Percentiles rank a stretch among this genome's conserved stretches.
Conservation (phyloP, 2,113 vertebrate species). For the Chaetorhynchus papuensis region DNA sequence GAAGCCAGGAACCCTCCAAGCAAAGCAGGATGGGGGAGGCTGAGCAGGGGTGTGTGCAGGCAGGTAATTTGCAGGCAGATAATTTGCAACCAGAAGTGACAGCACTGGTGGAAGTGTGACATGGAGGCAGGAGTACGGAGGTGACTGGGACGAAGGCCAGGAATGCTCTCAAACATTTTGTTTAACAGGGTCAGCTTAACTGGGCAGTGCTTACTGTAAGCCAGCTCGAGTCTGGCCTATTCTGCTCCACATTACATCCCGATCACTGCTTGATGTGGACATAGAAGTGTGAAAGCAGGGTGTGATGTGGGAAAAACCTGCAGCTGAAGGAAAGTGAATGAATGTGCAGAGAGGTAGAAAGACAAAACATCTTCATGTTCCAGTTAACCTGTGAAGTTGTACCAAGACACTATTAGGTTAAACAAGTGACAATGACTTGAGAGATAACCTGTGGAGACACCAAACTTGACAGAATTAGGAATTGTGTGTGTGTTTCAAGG, state of each 20-base stretch:
- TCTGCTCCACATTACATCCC: fast-evolving
- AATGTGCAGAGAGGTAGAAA: neutral
- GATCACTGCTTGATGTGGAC: neutral
- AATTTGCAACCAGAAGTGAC: neutral
- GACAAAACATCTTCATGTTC: slow-evolving; percentile 15
- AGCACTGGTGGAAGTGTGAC: neutral
- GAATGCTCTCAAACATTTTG: neutral
- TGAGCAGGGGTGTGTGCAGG: neutral
- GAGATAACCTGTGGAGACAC: slow-evolving; percentile 14
- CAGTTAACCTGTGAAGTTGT: slow-evolving; percentile 24
- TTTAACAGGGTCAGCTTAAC: neutral
- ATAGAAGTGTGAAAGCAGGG: neutral
- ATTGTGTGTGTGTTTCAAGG: slow-evolving; percentile 14
- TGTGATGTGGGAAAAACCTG: neutral
- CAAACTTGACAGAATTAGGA: slow-evolving; percentile 40
- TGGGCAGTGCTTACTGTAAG: neutral
- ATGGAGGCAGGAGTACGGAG: fast-evolving
- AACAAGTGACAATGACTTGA: slow-evolving; percentile 47
- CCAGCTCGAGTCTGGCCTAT: neutral
- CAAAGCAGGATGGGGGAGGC: neutral
- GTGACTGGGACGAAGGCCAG: fast-evolving
- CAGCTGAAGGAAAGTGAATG: neutral
- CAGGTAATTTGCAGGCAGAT: neutral
- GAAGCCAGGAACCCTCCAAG: neutral
- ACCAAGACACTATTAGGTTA: neutral